These are phyloP conservation scores for Dryobates pubescens DNA, from an alignment of 2,797 vertebrate genomes.

Conservation along the genomic window DNA sequence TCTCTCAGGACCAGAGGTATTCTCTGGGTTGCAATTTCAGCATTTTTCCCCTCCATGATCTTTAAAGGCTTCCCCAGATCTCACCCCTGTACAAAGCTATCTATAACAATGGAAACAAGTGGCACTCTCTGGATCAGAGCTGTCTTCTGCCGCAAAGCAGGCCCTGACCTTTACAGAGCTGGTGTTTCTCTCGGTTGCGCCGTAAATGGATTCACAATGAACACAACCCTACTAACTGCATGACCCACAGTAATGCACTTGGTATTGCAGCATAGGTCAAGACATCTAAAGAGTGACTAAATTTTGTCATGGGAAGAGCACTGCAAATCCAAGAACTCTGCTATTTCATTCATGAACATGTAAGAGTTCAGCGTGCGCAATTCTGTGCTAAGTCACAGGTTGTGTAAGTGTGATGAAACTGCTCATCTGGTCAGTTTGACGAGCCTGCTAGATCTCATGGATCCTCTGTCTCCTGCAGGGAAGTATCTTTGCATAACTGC, in stretches of 20 bases:
- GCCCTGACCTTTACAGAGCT: not conserved
- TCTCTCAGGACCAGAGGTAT: not conserved
- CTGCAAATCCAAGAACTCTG: not conserved
- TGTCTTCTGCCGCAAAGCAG: not conserved
- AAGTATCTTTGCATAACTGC: not conserved
- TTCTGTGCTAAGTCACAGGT: not conserved
- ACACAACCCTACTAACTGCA: not conserved
- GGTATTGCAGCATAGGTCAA: not conserved
- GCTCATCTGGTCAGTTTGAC: not conserved
- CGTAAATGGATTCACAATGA: not conserved
- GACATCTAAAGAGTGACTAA: not conserved
- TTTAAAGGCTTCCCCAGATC: not conserved
- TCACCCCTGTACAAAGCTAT: not conserved
- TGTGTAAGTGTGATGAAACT: constrained; percentile 40
- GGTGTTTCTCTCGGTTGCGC: not conserved
- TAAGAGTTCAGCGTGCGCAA: not conserved
- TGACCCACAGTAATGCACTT: not conserved
- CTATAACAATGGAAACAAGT: not conserved
- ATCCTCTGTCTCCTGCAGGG: not conserved
- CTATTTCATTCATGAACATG: not conserved
- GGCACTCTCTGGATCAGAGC: not conserved
- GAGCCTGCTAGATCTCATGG: not conserved
- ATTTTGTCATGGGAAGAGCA: not conserved
- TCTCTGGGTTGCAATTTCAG: not conserved
- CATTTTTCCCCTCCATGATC: not conserved